phyloP scores from a whole-genome alignment of 2,797 vertebrate species.

The Rhinoraja longicauda region DNA sequence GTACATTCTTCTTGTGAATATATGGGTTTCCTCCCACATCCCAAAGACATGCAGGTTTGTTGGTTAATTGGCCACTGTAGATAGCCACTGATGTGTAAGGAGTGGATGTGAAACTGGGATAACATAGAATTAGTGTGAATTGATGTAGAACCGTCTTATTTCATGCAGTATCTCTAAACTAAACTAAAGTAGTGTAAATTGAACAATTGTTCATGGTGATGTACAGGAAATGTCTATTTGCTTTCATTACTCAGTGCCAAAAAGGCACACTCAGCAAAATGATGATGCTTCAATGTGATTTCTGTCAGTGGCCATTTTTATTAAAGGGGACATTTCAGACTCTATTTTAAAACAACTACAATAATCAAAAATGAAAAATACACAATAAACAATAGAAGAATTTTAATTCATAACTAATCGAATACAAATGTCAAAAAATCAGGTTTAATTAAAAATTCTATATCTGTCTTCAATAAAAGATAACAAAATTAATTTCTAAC shows the following conservation, averaged over 20 bases:
- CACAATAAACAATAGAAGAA: background rate
- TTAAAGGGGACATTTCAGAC: background rate
- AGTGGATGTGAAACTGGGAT: too few species aligned
- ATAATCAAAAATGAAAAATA: background rate
- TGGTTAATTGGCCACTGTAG: too few species aligned
- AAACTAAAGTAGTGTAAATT: background rate
- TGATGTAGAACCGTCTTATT: too few species aligned
- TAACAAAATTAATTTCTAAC: background rate
- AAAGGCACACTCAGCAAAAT: background rate
- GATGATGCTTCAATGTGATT: background rate
- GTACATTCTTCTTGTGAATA: too few species aligned
- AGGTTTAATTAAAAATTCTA: background rate
- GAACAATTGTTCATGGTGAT: background rate
- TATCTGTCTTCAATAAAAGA: background rate
- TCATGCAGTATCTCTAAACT: too few species aligned
- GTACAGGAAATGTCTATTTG: background rate
- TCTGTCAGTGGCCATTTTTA: background rate
- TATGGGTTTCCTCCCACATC: too few species aligned
- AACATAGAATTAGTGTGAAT: too few species aligned
- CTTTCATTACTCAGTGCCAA: background rate
- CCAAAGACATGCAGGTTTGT: too few species aligned
- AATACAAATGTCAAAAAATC: background rate
- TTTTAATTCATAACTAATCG: too few species aligned
- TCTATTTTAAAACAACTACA: background rate
- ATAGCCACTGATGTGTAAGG: too few species aligned